These are phyloP conservation scores for Pterocles burchelli DNA, from an alignment of 2,113 vertebrate genomes.

Conservation along the genomic window DNA sequence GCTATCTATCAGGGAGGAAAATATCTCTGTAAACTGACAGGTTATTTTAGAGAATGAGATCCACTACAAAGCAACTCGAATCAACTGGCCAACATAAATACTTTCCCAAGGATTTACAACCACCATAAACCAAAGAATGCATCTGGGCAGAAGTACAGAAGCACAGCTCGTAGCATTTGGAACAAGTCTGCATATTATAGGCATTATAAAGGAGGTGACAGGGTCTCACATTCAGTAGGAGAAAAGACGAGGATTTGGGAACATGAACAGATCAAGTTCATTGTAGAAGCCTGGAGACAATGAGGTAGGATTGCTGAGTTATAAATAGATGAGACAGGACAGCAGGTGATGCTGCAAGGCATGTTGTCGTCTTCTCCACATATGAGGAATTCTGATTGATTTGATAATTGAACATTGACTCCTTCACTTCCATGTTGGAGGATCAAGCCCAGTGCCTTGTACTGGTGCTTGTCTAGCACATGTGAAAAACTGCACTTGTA, in stretches of 20 bases:
- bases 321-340: not conserved
- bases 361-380: not conserved
- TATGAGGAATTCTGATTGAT: not conserved
- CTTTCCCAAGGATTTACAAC: not conserved
- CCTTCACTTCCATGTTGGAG: not conserved
- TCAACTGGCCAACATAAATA: not conserved
- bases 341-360: not conserved
- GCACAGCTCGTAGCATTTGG: not conserved
- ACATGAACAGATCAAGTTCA: not conserved
- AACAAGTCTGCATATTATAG: not conserved
- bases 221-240: not conserved
- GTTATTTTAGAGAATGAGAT: not conserved
- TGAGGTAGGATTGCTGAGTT: not conserved
- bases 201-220: not conserved
- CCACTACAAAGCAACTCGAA: not conserved
- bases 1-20: not conserved
- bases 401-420: not conserved
- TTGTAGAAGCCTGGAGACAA: not conserved
- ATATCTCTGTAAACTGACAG: not conserved
- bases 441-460: not conserved
- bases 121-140: not conserved
- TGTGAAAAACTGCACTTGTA: not conserved
- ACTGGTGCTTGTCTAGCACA: not conserved
- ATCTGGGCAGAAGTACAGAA: not conserved
- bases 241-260: not conserved